Conservation (phyloP, 2,888 invertebrate genomes). For the Nysson spinosus region DNA sequence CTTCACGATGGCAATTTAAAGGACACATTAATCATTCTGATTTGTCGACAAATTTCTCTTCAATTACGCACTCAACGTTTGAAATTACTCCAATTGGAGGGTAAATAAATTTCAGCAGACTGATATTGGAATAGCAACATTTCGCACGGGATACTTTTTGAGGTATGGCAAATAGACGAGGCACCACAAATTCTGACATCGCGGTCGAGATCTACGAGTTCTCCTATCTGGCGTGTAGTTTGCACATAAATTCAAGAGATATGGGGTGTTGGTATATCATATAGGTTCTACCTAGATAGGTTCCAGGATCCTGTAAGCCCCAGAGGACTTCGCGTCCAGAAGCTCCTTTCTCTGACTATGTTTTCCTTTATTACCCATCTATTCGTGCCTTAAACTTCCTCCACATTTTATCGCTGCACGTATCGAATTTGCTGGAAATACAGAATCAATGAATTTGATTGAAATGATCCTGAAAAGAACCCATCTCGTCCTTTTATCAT, state of each 20-base stretch:
- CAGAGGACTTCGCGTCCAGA: slow-evolving; percentile 36
- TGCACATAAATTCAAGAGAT: slow-evolving; percentile 60
- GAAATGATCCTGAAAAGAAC: too few species aligned
- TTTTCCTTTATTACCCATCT: slow-evolving; percentile 11
- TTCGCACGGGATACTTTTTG: too few species aligned
- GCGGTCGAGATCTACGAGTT: slow-evolving; percentile 44
- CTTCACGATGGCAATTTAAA: too few species aligned
- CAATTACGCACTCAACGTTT: too few species aligned
- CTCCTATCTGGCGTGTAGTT: slow-evolving; percentile 49
- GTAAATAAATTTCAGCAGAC: too few species aligned
- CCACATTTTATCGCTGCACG: slow-evolving; percentile 21
- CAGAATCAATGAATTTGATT: too few species aligned
- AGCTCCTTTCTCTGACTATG: slow-evolving; percentile 13
- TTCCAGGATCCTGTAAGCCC: slow-evolving; percentile 49
- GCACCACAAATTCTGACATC: slow-evolving; percentile 45
- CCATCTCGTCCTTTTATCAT: too few species aligned
- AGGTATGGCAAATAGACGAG: neutral
- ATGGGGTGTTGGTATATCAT: slow-evolving; percentile 56
- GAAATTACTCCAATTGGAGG: too few species aligned
- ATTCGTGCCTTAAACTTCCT: slow-evolving; percentile 22
- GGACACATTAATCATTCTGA: too few species aligned
- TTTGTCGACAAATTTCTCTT: too few species aligned
- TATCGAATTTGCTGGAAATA: too few species aligned
- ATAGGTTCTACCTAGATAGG: slow-evolving; percentile 34
- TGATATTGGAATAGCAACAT: too few species aligned